Base-by-base conservation (phyloP, 2,888 invertebrate genomes). In the Deilephila porcellus region DNA sequence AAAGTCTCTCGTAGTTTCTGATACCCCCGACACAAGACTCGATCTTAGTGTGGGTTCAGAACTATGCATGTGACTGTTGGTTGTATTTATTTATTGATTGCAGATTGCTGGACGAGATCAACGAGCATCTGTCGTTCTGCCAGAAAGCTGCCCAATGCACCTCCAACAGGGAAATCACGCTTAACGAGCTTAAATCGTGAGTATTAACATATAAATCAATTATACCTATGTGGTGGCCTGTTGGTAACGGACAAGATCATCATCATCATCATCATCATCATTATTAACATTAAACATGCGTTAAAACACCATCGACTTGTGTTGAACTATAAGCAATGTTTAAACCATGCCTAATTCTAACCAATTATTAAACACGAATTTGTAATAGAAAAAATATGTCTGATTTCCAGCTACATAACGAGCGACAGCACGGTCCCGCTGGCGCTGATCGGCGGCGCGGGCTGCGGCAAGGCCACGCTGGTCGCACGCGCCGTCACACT, bases 401-500 rank as follows among this genome's bases (percentile, higher is more conserved):
- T 25, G 25, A 1, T 1, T 32, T 32, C 4, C 87, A 97, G 97
- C 74, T 97, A 97, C 82, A 95, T 97, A 77, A 94, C 93, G 19
- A 95, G 96, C 17, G 95, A 96, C 76, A 95, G 95, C 80, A 90
- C 91, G 45, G 90, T 95, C 76, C 97, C 98, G 0, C 90, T 98
- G 75, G 96, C 98, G 19, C 91, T 98, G 74, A 96, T 97, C 76
- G 98, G 98, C 0, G 96, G 96, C 37, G 95, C 96, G n/a, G 98
- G 98, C 17, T 97, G 97, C 88, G 98, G 98, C 0, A 98, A 98
- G 91, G 97, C 97, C 4, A 97, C 97, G 0, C 92, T 98, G 7
- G 95, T 97, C 59, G 97, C 98, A 0, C 95, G 97, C 77, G 96
- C 97, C 14, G 96, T 96, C 70, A 95, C 96, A 70, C 95, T 96